Evolutionary conservation across 2,888 invertebrate genomes (phyloP).

Genomic region (Idaea straminata): DNA sequence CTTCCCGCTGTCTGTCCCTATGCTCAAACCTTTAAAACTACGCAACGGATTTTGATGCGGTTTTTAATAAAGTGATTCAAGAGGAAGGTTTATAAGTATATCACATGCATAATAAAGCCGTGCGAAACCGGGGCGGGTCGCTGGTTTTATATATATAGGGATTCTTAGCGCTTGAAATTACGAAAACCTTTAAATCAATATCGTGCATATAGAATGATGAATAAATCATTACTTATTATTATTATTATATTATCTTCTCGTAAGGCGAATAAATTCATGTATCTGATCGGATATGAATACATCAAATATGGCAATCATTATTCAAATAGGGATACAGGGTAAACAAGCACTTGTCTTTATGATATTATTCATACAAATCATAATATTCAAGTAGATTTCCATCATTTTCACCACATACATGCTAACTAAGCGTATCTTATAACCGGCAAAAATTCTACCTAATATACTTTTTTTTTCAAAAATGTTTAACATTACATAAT

Average conservation of each 20-base stretch:
- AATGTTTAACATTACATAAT: no score
- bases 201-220: not conserved
- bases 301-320: not conserved
- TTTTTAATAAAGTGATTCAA: no score
- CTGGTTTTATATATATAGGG: no score
- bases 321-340: not conserved
- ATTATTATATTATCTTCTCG: not conserved
- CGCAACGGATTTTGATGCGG: no score
- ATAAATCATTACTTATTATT: not conserved
- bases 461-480: no score
- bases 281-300: not conserved
- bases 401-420: not conserved
- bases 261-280: not conserved
- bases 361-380: conserved; percentile 1
- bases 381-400: not conserved
- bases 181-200: not conserved
- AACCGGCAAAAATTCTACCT: not conserved
- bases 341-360: not conserved
- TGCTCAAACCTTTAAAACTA: no score
- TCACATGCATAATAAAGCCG: no score
- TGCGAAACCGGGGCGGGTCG: no score
- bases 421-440: not conserved
- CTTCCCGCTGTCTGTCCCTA: no score
- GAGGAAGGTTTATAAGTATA: no score
- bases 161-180: not conserved